Evolutionary conservation across 2,888 invertebrate genomes (phyloP), one percentile per base, ranked within the genome.

Genomic region (Cerastoderma edule): DNA sequence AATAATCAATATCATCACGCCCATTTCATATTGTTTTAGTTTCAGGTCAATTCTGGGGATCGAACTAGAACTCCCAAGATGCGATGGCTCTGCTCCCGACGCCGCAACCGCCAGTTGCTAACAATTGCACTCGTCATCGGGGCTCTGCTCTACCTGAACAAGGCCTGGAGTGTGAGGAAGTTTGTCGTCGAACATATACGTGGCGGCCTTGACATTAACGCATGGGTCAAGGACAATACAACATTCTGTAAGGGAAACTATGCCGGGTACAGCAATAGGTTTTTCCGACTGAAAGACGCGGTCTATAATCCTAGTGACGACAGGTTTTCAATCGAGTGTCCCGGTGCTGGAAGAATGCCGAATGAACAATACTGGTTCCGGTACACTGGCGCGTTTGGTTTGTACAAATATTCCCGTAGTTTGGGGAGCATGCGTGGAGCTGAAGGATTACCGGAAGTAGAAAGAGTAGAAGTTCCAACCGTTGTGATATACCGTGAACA

Each of bases 401-500:
- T 60, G 60, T 60, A 27, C 27, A 60, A 60, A 35, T 60, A 60
- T 24, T 60, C 60, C 13, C 6, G 39, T 8, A 39, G 60, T 30
- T 60, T 60, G 27, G 39, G 16, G 8, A 13, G 10, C 16, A 60
- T 27, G 39, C 22, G 39, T 22, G 1, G 2, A 6, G 27, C 35
- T 13, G 24, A 24, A 24, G n/a, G 39, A n/a, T 1, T 1, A 16
- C 35, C 35, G 27, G 60, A 35, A 10, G n/a, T 39, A 8, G 8
- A 24, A 8, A 39, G 13, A 4, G 22, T n/a, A 24, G 19, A 32
- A 60, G 35, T 27, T 8, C 60, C 60, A 24, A 66, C 72, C 0
- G 57, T 79, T 4, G 71, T 74, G 24, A 72, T 80, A 5, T 32
- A 71, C 54, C 48, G 80, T 30, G 76, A 76, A 44, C 71, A 76